These are phyloP conservation scores for Platysternon megacephalum DNA, from an alignment of 2,113 vertebrate genomes.

Conservation along the genomic window DNA sequence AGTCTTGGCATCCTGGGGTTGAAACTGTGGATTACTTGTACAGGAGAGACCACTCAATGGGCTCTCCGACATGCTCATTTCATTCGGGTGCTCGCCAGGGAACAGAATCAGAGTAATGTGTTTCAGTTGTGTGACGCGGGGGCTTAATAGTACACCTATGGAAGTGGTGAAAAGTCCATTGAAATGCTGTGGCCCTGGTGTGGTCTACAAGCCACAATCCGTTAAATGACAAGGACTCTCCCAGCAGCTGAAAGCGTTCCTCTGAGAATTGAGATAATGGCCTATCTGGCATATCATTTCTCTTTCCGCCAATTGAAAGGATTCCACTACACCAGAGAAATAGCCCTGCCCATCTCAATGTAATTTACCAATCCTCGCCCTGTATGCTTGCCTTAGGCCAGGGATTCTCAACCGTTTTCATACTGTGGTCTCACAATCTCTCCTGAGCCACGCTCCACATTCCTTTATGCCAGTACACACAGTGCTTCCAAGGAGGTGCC, in stretches of 20 bases:
- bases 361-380: slow-evolving; percentile 36
- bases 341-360: slow-evolving; percentile 1
- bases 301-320: slow-evolving; percentile 52
- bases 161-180: not conserved
- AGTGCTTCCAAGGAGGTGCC: not conserved
- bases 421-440: too few relatives aligned
- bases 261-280: not conserved
- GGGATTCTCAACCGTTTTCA: not conserved
- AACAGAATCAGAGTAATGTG: not conserved
- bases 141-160: not conserved
- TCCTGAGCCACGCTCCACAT: not conserved
- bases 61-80: not conserved
- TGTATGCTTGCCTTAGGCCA: not conserved
- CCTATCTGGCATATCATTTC: not conserved
- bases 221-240: not conserved
- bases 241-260: not conserved
- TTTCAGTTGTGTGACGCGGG: not conserved
- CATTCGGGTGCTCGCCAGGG: not conserved
- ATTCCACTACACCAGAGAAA: not conserved
- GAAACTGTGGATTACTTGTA: not conserved
- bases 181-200: not conserved
- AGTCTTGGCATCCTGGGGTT: not conserved
- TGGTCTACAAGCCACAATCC: not conserved
- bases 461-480: not conserved
- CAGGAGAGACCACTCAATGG: not conserved